Conservation (phyloP, 30 jellyfish, hydroid and myxozoan genomes). For the Cassiopea xamachana region DNA sequence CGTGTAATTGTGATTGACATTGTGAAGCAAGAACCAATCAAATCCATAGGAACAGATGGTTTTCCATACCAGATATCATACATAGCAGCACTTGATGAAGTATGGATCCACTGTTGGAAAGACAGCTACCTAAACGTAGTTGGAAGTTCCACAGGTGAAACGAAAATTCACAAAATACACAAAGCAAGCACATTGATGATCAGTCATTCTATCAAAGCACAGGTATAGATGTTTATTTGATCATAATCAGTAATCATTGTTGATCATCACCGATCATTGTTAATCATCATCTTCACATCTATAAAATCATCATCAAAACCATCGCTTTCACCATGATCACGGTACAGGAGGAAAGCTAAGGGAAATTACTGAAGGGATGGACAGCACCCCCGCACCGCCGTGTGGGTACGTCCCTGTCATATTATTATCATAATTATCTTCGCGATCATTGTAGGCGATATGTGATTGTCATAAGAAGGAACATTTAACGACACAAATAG, state of each 20-base stretch:
- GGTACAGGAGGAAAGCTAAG: not conserved
- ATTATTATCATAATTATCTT: no score
- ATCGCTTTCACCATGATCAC: not conserved
- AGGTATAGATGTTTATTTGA: not conserved
- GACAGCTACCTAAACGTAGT: constrained; percentile 43
- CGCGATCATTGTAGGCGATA: no score
- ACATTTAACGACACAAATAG: no score
- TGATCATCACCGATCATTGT: not conserved
- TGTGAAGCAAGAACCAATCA: constrained; percentile 28
- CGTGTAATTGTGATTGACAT: constrained; percentile 39
- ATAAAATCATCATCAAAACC: not conserved
- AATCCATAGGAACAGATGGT: constrained; percentile 41
- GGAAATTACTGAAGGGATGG: no score
- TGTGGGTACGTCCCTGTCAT: no score
- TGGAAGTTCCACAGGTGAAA: constrained; percentile 26
- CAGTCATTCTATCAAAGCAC: constrained; percentile 33
- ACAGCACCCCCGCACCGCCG: no score
- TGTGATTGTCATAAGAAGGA: no score
- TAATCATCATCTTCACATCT: not conserved
- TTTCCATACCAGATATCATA: constrained; percentile 47
- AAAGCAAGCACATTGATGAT: constrained; percentile 26
- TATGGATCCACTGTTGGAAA: constrained; percentile 67
- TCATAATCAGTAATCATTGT: not conserved
- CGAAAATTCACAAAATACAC: constrained; percentile 5
- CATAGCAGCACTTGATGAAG: constrained; percentile 51